These are phyloP conservation scores for Metridium senile DNA, from an alignment of 92 coral and sea anemone species.

Conservation along the genomic window DNA sequence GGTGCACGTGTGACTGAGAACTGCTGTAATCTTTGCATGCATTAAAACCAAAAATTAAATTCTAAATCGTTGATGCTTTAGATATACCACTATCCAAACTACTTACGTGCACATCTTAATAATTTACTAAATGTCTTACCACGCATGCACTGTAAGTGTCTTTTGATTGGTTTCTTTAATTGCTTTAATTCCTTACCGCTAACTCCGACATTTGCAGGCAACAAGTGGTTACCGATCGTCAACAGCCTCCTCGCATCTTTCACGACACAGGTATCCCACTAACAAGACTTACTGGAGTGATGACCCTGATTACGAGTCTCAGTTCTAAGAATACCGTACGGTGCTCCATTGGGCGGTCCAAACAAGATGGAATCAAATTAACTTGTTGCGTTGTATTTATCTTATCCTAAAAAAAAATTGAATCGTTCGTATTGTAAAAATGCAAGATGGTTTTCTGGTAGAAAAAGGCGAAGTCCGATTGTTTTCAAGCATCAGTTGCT, in stretches of 20 bases:
- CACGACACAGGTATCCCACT: constrained; percentile 59
- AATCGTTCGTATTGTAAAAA: not conserved
- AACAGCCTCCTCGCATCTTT: constrained; percentile 70
- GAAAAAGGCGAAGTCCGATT: too few species aligned
- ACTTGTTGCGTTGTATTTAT: constrained; percentile 12
- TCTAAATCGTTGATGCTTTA: not conserved
- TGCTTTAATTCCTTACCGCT: not conserved
- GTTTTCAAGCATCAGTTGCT: too few species aligned
- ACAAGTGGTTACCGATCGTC: constrained; percentile 89
- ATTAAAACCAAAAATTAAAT: too few species aligned
- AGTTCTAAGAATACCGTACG: constrained; percentile 38
- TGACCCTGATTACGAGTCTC: constrained; percentile 85
- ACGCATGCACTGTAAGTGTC: not conserved
- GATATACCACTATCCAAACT: not conserved
- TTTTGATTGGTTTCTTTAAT: not conserved
- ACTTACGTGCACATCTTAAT: not conserved
- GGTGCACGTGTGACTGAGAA: too few species aligned
- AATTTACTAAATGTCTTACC: not conserved
- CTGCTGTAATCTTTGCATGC: not conserved
- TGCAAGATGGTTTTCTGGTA: not conserved
- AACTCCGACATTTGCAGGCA: constrained; percentile 43
- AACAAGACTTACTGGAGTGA: constrained; percentile 86
- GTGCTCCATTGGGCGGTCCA: not conserved
- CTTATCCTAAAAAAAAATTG: not conserved
- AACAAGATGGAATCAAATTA: not conserved